Percentiles rank a stretch among this genome's conserved stretches.
Evolutionary conservation across 1,140 invertebrate species (phyloP).

Genomic region (Telenomus remus): DNA sequence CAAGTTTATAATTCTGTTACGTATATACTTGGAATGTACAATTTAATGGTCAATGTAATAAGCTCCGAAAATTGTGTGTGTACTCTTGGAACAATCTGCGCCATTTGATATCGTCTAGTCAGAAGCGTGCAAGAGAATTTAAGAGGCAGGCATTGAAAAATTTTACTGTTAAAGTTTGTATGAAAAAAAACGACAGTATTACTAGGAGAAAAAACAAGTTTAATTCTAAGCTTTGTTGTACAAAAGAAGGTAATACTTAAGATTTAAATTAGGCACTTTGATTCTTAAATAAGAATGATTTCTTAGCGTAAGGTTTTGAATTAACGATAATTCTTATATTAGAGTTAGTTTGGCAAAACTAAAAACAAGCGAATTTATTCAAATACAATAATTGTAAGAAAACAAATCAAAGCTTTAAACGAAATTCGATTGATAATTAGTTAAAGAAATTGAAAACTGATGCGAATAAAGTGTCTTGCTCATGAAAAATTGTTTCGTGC

Average conservation of each 20-base stretch:
- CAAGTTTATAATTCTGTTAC: too few species aligned
- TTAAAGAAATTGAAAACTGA: too few species aligned
- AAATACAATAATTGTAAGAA: neutral
- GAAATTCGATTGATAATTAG: slow-evolving; percentile 8
- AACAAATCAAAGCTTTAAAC: slow-evolving; percentile 27
- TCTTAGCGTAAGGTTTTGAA: neutral
- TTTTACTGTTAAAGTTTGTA: slow-evolving; percentile 38
- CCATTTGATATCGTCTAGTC: slow-evolving; percentile 53
- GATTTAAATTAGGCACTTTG: slow-evolving; percentile 14
- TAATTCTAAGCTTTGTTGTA: slow-evolving; percentile 35
- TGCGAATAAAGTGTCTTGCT: too few species aligned
- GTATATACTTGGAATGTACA: too few species aligned
- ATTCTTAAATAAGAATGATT: slow-evolving; percentile 28
- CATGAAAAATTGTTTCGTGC: too few species aligned
- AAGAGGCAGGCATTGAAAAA: slow-evolving; percentile 12
- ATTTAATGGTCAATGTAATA: too few species aligned
- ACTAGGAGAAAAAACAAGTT: slow-evolving; percentile 24
- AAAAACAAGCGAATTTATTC: slow-evolving; percentile 1
- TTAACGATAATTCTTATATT: slow-evolving; percentile 37
- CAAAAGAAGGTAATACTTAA: slow-evolving; percentile 37
- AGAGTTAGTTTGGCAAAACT: slow-evolving; percentile 32
- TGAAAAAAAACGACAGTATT: slow-evolving; percentile 29
- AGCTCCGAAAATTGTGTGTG: too few species aligned
- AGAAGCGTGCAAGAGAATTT: slow-evolving; percentile 45
- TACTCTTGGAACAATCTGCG: slow-evolving; percentile 9